Evolutionary conservation across 2,797 vertebrate genomes (phyloP).

Genomic region (Acrocephalus scirpaceus): DNA sequence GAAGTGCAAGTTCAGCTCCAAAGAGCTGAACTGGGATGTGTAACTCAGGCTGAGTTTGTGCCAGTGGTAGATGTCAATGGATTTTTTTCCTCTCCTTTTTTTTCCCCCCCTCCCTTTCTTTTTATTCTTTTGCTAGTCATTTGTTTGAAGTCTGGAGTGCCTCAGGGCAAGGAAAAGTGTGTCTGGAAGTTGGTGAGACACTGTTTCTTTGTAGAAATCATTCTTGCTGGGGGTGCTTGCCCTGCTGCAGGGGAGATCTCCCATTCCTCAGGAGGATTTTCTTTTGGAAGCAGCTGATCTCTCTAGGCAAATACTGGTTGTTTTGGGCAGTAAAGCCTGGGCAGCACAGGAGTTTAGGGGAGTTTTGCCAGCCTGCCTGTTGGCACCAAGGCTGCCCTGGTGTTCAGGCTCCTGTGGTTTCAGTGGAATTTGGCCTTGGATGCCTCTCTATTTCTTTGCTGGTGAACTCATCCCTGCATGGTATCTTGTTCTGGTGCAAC

Average conservation of each 20-base stretch:
- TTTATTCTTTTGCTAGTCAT: background rate
- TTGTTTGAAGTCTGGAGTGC: background rate
- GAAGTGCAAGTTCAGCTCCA: background rate
- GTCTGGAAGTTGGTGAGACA: background rate
- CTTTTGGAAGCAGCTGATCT: background rate
- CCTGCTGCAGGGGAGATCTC: background rate
- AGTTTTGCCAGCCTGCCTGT: background rate
- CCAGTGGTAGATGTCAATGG: background rate
- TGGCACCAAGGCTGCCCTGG: background rate
- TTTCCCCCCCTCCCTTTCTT: rapidly evolving
- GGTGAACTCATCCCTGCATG: background rate
- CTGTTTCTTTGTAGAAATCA: background rate
- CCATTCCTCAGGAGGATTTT: rapidly evolving
- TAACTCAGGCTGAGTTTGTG: background rate
- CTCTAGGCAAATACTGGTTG: rapidly evolving
- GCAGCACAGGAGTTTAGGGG: rapidly evolving
- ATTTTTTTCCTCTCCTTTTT: background rate
- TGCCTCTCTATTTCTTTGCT: background rate
- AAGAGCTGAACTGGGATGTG: background rate
- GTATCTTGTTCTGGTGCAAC: background rate
- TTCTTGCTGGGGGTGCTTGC: background rate
- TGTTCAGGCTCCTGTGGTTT: background rate
- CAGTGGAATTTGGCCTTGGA: background rate
- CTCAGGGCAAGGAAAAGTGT: background rate
- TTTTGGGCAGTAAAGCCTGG: background rate